Evolutionary conservation across 92 coral and sea anemone species (phyloP).

Genomic region (Phenganax marumi): DNA sequence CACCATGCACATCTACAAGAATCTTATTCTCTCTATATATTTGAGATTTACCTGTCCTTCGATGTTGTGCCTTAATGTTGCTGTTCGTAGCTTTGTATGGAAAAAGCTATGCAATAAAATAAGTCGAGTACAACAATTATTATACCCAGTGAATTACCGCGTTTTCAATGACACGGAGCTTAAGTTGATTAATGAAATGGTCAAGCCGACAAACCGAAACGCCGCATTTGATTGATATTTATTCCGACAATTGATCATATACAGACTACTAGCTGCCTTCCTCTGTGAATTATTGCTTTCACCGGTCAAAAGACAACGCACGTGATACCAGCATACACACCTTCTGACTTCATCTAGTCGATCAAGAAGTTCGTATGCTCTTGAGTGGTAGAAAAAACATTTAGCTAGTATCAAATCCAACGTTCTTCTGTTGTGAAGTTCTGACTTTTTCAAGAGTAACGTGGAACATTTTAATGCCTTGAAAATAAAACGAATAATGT

Average conservation of each 20-base stretch:
- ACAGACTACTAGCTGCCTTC: neutral
- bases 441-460: constrained; percentile 77
- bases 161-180: neutral
- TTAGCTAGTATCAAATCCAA: constrained; percentile 89
- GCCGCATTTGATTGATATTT: no score
- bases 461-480: constrained; percentile 92
- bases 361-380: constrained; percentile 87
- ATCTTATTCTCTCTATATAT: neutral
- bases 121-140: neutral
- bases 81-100: constrained; percentile 80
- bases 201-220: no score
- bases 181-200: no score
- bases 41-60: constrained; percentile 82
- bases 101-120: constrained; percentile 64
- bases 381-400: constrained; percentile 95
- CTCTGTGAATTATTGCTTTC: neutral
- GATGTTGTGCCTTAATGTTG: constrained; percentile 91
- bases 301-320: neutral
- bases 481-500: neutral
- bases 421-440: constrained; percentile 82
- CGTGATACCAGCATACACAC: constrained; percentile 46
- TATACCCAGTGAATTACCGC: neutral
- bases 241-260: no score
- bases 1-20: neutral
- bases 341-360: constrained; percentile 88